Percentiles rank a stretch among this genome's conserved stretches.
These are phyloP conservation scores for Perizoma flavofasciatum DNA, from an alignment of 2,888 invertebrate genomes.

Conservation along the genomic window DNA sequence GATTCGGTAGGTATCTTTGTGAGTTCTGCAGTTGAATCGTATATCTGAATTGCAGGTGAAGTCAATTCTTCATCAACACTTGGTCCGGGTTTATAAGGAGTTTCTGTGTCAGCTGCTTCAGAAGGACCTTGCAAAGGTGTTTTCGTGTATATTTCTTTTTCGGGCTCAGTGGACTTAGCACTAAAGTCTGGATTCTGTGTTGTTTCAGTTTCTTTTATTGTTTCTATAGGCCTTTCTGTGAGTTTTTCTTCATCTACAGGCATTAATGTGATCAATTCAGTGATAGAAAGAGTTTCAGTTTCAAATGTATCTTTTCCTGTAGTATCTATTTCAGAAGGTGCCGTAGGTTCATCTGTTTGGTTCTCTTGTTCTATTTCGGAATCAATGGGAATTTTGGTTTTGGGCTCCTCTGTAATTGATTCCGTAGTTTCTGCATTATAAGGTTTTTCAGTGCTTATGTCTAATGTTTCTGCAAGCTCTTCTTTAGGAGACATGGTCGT, in stretches of 20 bases:
- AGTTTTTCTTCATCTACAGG: conserved; percentile 5
- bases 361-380: conserved; percentile 11
- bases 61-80: conserved; percentile 15
- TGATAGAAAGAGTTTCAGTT: conserved; percentile 11
- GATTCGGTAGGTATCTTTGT: conserved; percentile 21
- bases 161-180: conserved; percentile 15
- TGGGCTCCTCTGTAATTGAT: neutral
- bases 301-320: conserved; percentile 8
- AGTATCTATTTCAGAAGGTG: conserved; percentile 13
- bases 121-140: conserved; percentile 12
- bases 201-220: conserved; percentile 12
- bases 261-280: conserved; percentile 3
- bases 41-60: conserved; percentile 8
- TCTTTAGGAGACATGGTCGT: conserved; percentile 10
- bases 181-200: conserved; percentile 17
- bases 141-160: conserved; percentile 20
- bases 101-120: conserved; percentile 11
- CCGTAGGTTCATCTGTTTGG: conserved; percentile 10
- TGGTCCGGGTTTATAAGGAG: conserved; percentile 3
- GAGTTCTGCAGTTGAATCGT: conserved; percentile 18
- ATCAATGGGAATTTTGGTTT: conserved; percentile 9
- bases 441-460: conserved; percentile 1
- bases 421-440: conserved; percentile 18
- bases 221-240: conserved; percentile 8
- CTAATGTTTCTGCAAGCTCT: conserved; percentile 15